These are phyloP conservation scores for Antechinus stuartii DNA, from an alignment of 2,113 vertebrate genomes.

Conservation along the genomic window DNA sequence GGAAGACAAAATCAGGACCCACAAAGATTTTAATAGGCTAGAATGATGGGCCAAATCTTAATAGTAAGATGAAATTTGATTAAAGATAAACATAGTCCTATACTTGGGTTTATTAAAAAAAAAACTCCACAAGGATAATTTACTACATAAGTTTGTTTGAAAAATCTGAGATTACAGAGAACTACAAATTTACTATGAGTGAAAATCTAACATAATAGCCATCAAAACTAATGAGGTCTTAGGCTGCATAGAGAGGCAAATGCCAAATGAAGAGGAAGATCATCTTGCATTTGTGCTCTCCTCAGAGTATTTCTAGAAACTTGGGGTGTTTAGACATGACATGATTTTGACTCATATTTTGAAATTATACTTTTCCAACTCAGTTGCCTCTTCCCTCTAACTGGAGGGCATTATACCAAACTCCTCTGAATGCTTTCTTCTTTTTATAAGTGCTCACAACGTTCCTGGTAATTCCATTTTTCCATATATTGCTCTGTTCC, in stretches of 20 bases:
- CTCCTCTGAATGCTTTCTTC: neutral
- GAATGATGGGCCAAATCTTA: no score
- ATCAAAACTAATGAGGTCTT: neutral
- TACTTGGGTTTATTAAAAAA: no score
- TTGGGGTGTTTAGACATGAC: neutral
- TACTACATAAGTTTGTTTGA: neutral
- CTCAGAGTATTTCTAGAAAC: neutral
- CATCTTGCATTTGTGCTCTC: neutral
- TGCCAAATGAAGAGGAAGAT: neutral
- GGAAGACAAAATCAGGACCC: no score
- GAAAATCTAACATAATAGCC: neutral
- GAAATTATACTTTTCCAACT: neutral
- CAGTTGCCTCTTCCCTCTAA: neutral
- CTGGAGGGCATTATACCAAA: neutral
- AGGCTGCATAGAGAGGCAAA: neutral
- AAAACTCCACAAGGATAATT: no score
- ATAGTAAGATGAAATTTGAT: no score
- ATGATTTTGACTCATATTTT: neutral
- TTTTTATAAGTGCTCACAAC: neutral
- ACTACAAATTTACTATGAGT: neutral
- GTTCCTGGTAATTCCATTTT: neutral
- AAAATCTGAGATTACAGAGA: neutral
- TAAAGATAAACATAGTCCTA: no score
- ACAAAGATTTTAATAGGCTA: no score
- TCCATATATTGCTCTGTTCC: neutral